A percentile compares a stretch with the other conserved stretches of the same genome.
These are phyloP conservation scores for Lasioglossum leucozonium DNA, from an alignment of 2,888 invertebrate genomes.

Conservation along the genomic window DNA sequence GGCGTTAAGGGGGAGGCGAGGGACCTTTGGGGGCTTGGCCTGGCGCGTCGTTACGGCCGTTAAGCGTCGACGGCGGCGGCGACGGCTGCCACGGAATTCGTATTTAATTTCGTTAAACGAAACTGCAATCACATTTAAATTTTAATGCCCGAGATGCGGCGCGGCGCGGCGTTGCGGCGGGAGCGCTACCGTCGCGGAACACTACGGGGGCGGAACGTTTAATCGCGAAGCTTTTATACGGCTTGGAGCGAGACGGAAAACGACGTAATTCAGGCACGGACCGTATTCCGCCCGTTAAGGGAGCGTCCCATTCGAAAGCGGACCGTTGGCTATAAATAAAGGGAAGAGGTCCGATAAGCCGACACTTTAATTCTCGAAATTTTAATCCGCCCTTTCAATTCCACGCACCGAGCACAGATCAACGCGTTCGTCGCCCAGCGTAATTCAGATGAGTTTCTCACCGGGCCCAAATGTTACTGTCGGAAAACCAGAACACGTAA, in stretches of 20 bases:
- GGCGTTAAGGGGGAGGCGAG: slow-evolving; percentile 24
- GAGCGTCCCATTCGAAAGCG: slow-evolving; percentile 4
- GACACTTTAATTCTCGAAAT: background rate
- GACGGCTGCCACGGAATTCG: slow-evolving; percentile 40
- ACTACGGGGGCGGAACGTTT: slow-evolving; percentile 44
- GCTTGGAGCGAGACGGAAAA: slow-evolving; percentile 13
- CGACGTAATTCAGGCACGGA: slow-evolving; percentile 33
- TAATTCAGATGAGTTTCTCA: too few relatives aligned
- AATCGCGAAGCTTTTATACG: slow-evolving; percentile 47
- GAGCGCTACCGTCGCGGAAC: slow-evolving; percentile 27
- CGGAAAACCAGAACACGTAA: too few relatives aligned
- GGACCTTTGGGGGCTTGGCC: background rate
- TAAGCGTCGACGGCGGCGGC: slow-evolving; percentile 32
- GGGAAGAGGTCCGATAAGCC: background rate
- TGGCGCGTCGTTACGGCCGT: slow-evolving; percentile 50
- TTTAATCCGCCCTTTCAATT: background rate
- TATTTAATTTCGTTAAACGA: slow-evolving; percentile 61
- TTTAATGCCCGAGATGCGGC: slow-evolving; percentile 47
- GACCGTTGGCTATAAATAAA: background rate
- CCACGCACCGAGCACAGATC: too few relatives aligned
- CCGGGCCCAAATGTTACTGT: too few relatives aligned
- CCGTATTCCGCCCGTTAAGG: slow-evolving; percentile 25
- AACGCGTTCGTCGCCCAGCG: too few relatives aligned
- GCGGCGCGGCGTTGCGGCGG: background rate
- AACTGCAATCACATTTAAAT: slow-evolving; percentile 60